Conservation (phyloP, 2,797 vertebrate genomes). For the Mycteria americana region DNA sequence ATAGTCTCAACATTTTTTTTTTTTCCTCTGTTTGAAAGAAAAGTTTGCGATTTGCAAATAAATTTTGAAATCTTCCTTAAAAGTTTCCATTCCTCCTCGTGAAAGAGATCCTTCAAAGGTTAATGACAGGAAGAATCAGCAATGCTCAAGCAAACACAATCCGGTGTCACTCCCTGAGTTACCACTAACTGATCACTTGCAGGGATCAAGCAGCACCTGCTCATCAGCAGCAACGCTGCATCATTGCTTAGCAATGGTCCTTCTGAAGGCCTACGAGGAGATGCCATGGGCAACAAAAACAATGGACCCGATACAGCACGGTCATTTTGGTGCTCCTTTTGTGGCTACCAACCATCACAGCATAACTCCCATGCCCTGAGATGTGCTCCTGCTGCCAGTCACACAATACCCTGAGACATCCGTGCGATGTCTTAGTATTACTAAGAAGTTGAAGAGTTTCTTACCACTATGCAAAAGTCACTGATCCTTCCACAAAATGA, state of each 20-base stretch:
- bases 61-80: not conserved
- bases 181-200: not conserved
- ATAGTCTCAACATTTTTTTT: not conserved
- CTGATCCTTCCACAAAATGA: not conserved
- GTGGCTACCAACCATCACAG: accelerated
- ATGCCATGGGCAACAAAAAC: not conserved
- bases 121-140: not conserved
- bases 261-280: not conserved
- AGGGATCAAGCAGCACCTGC: not conserved
- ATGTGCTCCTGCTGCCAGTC: not conserved
- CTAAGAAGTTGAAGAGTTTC: not conserved
- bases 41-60: not conserved
- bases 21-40: not conserved
- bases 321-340: not conserved
- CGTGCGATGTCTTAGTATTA: accelerated
- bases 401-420: accelerated
- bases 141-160: not conserved
- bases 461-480: not conserved
- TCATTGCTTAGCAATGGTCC: not conserved
- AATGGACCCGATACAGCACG: accelerated
- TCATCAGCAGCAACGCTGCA: not conserved
- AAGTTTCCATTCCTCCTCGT: not conserved
- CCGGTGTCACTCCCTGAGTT: accelerated
- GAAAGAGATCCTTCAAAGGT: not conserved
- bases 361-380: accelerated